Conservation (phyloP, 1,140 invertebrate species). For the Rhynchophorus ferrugineus region DNA sequence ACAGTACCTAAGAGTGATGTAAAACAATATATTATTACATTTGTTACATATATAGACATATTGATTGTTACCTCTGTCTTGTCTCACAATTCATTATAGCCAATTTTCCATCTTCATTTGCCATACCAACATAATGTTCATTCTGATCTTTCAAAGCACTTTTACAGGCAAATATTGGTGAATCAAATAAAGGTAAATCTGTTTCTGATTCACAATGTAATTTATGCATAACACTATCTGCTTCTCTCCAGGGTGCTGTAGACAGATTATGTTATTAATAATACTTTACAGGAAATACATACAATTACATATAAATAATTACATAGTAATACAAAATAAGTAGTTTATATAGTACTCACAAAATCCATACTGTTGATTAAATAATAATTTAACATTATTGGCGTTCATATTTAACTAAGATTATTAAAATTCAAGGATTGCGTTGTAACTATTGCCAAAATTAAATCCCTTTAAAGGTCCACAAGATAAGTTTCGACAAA, state of each 20-base stretch:
- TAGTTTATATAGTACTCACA: slow-evolving; percentile 22
- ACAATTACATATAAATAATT: too few species aligned
- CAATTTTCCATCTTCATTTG: slow-evolving; percentile 76
- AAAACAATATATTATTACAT: slow-evolving; percentile 1
- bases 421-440: slow-evolving; percentile 5
- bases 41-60: neutral
- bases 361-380: slow-evolving; percentile 20
- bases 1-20: slow-evolving; percentile 29
- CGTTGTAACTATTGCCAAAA: neutral
- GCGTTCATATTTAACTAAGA: neutral
- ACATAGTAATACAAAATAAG: too few species aligned
- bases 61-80: slow-evolving; percentile 19
- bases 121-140: slow-evolving; percentile 66
- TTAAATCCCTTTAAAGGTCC: neutral
- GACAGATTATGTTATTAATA: too few species aligned
- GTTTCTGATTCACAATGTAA: slow-evolving; percentile 9
- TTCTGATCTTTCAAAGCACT: slow-evolving; percentile 45
- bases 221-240: slow-evolving; percentile 12
- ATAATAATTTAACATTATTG: slow-evolving; percentile 11
- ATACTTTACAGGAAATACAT: too few species aligned
- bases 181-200: slow-evolving; percentile 21
- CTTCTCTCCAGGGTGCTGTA: slow-evolving; percentile 19
- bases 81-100: slow-evolving; percentile 49
- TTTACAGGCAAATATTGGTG: slow-evolving; percentile 57
- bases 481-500: too few species aligned